A percentile compares a stretch with the other conserved stretches of the same genome.
phyloP scores from a whole-genome alignment of 2,797 vertebrate genomes.

The Diplodus puntazzo region DNA sequence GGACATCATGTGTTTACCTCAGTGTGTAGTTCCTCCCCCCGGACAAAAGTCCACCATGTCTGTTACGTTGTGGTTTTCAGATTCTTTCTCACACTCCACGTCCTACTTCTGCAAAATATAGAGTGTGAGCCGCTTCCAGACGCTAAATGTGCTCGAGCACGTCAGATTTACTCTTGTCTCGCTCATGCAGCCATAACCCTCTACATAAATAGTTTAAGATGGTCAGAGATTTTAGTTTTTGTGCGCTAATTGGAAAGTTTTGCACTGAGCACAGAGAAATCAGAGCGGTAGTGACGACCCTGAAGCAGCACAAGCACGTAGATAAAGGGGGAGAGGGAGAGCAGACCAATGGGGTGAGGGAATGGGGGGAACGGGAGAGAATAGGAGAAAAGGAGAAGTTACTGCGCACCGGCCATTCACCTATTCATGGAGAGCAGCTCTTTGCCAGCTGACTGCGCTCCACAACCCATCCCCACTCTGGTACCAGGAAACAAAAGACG shows the following conservation, averaged over 20 bases:
- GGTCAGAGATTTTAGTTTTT: not conserved
- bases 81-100: slow-evolving; percentile 5
- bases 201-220: not conserved
- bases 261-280: not conserved
- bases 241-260: not conserved
- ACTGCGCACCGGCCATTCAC: slow-evolving; percentile 57
- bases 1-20: not conserved
- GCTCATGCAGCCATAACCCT: not conserved
- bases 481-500: slow-evolving; percentile 16
- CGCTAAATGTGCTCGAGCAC: slow-evolving; percentile 1
- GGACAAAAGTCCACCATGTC: slow-evolving; percentile 43
- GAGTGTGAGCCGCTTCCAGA: not conserved
- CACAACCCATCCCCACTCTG: slow-evolving; percentile 4
- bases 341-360: slow-evolving; percentile 38
- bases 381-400: slow-evolving; percentile 53
- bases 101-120: slow-evolving; percentile 3
- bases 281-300: not conserved
- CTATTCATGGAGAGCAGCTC: slow-evolving; percentile 51
- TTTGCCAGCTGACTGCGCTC: slow-evolving; percentile 53
- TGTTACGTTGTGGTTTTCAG: slow-evolving; percentile 28
- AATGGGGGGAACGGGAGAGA: slow-evolving; percentile 19
- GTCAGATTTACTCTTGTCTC: not conserved
- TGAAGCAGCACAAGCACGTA: not conserved
- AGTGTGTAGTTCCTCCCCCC: not conserved
- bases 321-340: slow-evolving; percentile 27